Conservation (phyloP, 2,113 vertebrate species). For the Phalacrocorax brasilianus region DNA sequence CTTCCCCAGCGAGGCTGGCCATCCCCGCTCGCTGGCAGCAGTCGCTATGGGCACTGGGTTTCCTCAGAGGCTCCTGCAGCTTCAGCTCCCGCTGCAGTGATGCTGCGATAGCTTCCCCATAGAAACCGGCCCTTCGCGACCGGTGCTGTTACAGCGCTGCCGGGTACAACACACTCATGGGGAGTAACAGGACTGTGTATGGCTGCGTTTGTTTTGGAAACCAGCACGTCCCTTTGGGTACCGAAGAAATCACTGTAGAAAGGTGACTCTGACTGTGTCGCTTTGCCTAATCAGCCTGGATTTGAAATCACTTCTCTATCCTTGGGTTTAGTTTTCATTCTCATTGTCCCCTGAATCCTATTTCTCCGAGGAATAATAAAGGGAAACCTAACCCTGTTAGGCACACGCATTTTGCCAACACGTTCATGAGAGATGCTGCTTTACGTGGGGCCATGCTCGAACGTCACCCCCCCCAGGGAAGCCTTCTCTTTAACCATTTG, state of each 20-base stretch:
- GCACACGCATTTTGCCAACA: rapidly evolving
- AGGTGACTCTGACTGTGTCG: not conserved
- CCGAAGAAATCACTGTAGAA: not conserved
- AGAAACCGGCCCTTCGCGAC: not conserved
- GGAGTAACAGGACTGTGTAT: rapidly evolving
- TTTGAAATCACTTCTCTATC: not conserved
- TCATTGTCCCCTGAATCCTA: rapidly evolving
- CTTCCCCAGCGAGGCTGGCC: rapidly evolving
- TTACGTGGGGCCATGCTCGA: rapidly evolving
- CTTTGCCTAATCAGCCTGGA: not conserved
- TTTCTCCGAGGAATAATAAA: not conserved
- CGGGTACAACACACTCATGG: rapidly evolving
- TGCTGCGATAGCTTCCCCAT: not conserved
- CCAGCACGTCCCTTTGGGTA: rapidly evolving
- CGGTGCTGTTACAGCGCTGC: not conserved
- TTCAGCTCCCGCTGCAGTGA: rapidly evolving
- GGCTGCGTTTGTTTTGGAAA: not conserved
- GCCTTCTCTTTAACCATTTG: not conserved
- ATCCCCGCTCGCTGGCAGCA: not conserved
- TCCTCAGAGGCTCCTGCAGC: not conserved
- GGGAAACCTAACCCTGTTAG: not conserved
- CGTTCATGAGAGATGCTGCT: not conserved
- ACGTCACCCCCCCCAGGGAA: no score
- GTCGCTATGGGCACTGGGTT: rapidly evolving
- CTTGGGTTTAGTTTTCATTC: not conserved